Base-by-base conservation (phyloP, 2,113 vertebrate genomes). In the Melanotaenia duboulayi region DNA sequence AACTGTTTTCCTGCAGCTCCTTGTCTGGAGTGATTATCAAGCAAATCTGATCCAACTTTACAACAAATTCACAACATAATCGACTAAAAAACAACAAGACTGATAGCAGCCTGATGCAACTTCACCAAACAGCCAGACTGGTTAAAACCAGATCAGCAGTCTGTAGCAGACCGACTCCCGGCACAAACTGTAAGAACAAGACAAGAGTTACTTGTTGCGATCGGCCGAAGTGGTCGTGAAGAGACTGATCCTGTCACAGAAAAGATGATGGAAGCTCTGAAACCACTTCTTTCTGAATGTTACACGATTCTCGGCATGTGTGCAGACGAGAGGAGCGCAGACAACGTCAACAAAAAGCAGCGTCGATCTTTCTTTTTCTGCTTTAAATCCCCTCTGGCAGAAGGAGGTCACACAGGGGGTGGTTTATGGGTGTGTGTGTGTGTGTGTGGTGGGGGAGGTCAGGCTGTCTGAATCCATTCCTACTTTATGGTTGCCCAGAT, bases 331-430 rank as follows among this genome's bases (percentile, higher is more conserved):
- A 28, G 44, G n/a, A 39, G 32, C 3, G 2, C 0, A 9, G 24
- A 16, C n/a, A 74, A 60, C 24, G 56, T 60, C 7, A 46, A 81
- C 59, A 66, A 74, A 71, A 40, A 16, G 46, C 55, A 52, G 40
- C 32, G 70, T 64, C 42, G 1, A 56, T 58, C 63, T 7, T 48
- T n/a, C 44, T 48, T 48, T 46, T 14, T 40, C 56, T 39, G 40
- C 52, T 50, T 57, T 82, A 77, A 84, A 82, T 83, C 79, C 77
- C 66, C 39, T 71, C 52, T 72, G 80, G 59, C 74, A 82, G 46
- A 88, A 85, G 57, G 74, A 75, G 82, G 82, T 87, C 77, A 87
- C 65, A 60, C 65, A 58, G 61, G 75, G 75, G 70, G 56, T 76
- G 71, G 65, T 22, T 50, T 44, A 57, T 23, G 61, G 16, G 42